These are phyloP conservation scores for Rhabdornis inornatus DNA, from an alignment of 2,113 vertebrate species.

Conservation along the genomic window DNA sequence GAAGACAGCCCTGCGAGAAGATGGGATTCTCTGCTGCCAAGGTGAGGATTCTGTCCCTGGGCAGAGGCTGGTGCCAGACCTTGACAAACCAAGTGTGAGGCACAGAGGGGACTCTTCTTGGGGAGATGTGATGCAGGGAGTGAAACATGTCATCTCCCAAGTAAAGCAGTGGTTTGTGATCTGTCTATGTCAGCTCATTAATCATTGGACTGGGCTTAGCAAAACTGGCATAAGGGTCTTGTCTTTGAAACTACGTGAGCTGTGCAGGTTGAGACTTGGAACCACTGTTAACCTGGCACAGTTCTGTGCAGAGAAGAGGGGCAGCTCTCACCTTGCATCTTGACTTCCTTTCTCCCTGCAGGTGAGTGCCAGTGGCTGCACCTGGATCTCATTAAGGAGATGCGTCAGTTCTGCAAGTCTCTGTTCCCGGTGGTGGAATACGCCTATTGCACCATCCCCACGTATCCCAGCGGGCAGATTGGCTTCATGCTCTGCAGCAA, in stretches of 20 bases:
- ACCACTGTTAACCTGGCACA: not conserved
- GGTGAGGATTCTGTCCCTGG: constrained; percentile 71
- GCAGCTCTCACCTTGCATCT: not conserved
- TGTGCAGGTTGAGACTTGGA: constrained; percentile 32
- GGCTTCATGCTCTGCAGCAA: constrained; percentile 99
- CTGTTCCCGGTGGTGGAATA: constrained; percentile 95
- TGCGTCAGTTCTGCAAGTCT: constrained; percentile 93
- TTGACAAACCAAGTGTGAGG: not conserved
- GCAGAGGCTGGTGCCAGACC: not conserved
- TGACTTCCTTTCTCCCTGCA: constrained; percentile 17
- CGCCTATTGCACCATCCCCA: constrained; percentile 95
- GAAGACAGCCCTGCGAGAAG: constrained; percentile 90
- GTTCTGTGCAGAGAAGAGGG: not conserved
- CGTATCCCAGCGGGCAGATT: constrained; percentile 96
- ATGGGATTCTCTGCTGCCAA: constrained; percentile 96
- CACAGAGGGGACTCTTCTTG: not conserved
- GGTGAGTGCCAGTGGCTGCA: constrained; percentile 99
- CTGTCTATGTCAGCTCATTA: not conserved
- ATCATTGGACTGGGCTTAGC: not conserved
- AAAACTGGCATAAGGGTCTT: not conserved
- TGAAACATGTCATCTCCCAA: not conserved
- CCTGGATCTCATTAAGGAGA: constrained; percentile 96
- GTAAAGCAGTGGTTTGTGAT: not conserved
- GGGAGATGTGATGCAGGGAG: not conserved
- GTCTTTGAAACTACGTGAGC: not conserved